phyloP scores from a whole-genome alignment of 92 coral and sea anemone genomes.

The Porites divaricata region DNA sequence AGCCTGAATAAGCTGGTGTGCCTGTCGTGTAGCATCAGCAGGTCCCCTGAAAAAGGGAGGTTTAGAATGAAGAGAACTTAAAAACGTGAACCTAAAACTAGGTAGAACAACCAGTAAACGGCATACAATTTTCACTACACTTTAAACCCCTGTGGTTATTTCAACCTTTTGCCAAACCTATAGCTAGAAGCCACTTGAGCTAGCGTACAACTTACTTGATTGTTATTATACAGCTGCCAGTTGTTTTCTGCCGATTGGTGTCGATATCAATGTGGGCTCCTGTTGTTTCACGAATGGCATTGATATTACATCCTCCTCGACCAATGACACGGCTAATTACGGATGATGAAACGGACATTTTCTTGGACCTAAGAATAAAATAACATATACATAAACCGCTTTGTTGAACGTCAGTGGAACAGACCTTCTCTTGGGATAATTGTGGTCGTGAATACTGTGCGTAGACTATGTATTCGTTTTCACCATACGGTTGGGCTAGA shows the following conservation, averaged over 20 bases:
- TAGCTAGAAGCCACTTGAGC: not conserved
- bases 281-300: slow-evolving; percentile 96
- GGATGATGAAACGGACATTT: slow-evolving; percentile 96
- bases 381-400: not conserved
- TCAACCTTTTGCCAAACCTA: too few species aligned
- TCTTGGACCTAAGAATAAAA: slow-evolving; percentile 79
- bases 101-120: not conserved
- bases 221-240: slow-evolving; percentile 95
- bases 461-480: too few species aligned
- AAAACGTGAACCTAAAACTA: not conserved
- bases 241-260: slow-evolving; percentile 93
- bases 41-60: slow-evolving; percentile 78
- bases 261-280: slow-evolving; percentile 99
- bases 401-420: not conserved
- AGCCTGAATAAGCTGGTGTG: slow-evolving; percentile 95
- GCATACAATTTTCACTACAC: not conserved
- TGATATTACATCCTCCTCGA: slow-evolving; percentile 97
- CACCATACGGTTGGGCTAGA: too few species aligned
- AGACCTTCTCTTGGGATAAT: too few species aligned
- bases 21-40: slow-evolving; percentile 98
- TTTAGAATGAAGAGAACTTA: not conserved
- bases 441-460: too few species aligned
- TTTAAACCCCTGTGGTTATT: not conserved
- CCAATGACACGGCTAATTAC: slow-evolving; percentile 98
- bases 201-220: slow-evolving; percentile 75